Base-by-base conservation (phyloP, 2,888 invertebrate species). In the Fragum whitleyi region DNA sequence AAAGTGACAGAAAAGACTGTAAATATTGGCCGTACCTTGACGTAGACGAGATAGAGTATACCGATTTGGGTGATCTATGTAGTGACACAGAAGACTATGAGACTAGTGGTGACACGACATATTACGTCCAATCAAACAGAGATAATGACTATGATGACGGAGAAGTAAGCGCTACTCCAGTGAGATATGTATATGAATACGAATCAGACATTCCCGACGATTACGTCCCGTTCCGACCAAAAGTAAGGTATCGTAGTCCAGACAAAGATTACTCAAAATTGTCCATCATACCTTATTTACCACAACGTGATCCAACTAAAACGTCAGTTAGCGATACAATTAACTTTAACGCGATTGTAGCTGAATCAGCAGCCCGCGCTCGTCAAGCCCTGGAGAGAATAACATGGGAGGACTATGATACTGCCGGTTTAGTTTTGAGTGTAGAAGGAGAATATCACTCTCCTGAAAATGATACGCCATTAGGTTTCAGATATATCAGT, bases 401-500 rank as follows among this genome's bases (percentile, higher is more conserved):
- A 21, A 86, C 88, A 59, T 85, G 88, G 69, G 83, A 86, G 21
- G 87, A 88, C n/a, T 91, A 90, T 74, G 89, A 89, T 32, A 79
- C 85, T 68, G 91, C 91, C 36, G 88, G 90, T 81, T 79, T 91
- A 29, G 87, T 91, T 29, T 74, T 91, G 23, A 91, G 90, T 77
- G 90, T 91, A 11, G 91, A 91, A 68, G 91, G 91, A 26, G 90
- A 90, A 62, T 88, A 88, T 19, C 87, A 85, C 36, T 81, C 87
- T n/a, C 87, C 88, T 14, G 78, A 85, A 29, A 84, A 85, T 14
- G 86, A 87, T 47, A 79, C 79, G 36, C 69, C 87, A 32, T 79
- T 89, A 57, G 90, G 88, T 23, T 91, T 91, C 79, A 84, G 87
- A 68, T 91, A 91, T 78, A 86, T 90, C 51, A 88, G 89, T 42